Conservation (phyloP, 2,797 vertebrate genomes). For the Ciconia nigra region DNA sequence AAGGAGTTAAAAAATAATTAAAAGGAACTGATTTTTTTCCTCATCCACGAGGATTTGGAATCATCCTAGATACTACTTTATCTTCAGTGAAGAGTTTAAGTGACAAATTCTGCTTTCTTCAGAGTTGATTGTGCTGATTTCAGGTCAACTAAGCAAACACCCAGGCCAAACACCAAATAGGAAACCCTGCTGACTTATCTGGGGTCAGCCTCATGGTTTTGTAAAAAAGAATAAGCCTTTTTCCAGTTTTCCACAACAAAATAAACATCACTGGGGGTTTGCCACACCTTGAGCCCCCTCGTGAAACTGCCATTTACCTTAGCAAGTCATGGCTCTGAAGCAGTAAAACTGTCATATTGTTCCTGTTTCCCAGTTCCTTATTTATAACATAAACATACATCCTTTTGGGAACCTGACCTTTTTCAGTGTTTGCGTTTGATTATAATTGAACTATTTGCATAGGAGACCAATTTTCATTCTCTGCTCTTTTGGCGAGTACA, state of each 20-base stretch:
- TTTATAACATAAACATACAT: slow-evolving; percentile 55
- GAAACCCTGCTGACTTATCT: background rate
- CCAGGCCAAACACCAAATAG: background rate
- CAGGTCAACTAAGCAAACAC: background rate
- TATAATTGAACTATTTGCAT: slow-evolving; percentile 59
- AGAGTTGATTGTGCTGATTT: background rate
- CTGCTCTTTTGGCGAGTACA: background rate
- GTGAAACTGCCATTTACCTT: background rate
- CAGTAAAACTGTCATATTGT: slow-evolving; percentile 27
- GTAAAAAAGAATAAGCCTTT: background rate
- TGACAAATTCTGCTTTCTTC: background rate
- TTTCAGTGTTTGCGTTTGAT: slow-evolving; percentile 28
- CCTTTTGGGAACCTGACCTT: slow-evolving; percentile 59
- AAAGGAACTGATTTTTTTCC: background rate
- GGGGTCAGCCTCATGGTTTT: background rate
- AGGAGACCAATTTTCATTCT: slow-evolving; percentile 42
- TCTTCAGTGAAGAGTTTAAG: background rate
- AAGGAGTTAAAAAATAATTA: background rate
- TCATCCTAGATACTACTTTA: background rate
- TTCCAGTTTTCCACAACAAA: background rate
- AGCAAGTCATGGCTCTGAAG: background rate
- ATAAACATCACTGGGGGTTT: background rate
- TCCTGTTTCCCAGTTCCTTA: slow-evolving; percentile 54
- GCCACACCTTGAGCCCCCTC: background rate
- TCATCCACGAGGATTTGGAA: background rate